phyloP scores from a whole-genome alignment of 2,888 invertebrate genomes.

The Bimastos eiseni region DNA sequence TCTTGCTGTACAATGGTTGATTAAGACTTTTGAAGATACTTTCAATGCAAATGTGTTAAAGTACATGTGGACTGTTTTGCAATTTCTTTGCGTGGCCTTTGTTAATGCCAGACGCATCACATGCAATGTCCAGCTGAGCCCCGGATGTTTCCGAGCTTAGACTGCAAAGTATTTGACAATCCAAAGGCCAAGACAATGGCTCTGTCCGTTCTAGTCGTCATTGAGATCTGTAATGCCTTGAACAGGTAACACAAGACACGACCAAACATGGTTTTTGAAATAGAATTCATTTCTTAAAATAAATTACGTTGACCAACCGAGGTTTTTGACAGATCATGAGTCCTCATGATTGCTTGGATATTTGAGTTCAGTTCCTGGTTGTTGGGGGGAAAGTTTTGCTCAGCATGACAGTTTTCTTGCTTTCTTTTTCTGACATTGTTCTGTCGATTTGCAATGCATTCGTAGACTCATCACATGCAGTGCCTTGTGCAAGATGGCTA shows the following conservation, averaged over 20 bases:
- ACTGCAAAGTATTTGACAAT: constrained; percentile 95
- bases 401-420: constrained; percentile 5
- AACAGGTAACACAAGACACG: constrained; percentile 75
- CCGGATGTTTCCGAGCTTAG: constrained; percentile 91
- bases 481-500: constrained; percentile 61
- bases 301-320: background rate
- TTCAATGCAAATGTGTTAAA: background rate
- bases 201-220: constrained; percentile 97
- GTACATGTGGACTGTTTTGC: constrained; percentile 5
- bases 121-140: constrained; percentile 87
- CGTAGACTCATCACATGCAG: constrained; percentile 61
- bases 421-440: background rate
- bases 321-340: background rate
- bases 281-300: background rate
- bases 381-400: background rate
- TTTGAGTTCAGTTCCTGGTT: background rate
- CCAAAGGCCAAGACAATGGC: constrained; percentile 99
- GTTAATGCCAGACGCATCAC: constrained; percentile 79
- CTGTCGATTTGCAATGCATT: background rate
- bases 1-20: background rate
- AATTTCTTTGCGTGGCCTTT: background rate
- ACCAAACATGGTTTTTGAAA: background rate
- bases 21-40: background rate
- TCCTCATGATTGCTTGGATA: background rate
- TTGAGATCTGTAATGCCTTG: constrained; percentile 99